Base-by-base conservation (phyloP, 2,888 invertebrate species). In the Oxyteleia sp. region DNA sequence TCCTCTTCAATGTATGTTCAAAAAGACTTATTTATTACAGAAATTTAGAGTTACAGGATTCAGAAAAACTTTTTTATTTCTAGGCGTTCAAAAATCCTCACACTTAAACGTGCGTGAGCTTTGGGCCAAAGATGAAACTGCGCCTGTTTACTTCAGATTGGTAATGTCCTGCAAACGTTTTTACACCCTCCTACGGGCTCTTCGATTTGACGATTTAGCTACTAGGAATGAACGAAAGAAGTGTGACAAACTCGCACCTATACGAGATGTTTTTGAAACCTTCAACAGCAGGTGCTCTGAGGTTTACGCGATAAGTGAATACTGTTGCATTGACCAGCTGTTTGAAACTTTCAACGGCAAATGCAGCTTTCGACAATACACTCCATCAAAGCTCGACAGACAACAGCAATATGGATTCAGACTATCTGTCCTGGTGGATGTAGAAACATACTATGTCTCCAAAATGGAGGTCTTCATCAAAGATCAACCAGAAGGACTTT, bases 401-500 rank as follows among this genome's bases (percentile, higher is more conserved):
- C 68, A 47, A 10, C 53, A 66, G 23, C 59, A 57, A 11, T 81
- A 69, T 59, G 83, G 80, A 1, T 16, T 85, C 29, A 66, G 66
- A 59, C 43, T 74, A 29, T 69, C 55, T 20, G 66, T 66, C 7
- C 7, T 83, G 11, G 64, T 53, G 4, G 83, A 85, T 41, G 66
- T 43, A 7, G 47, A 41, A 11, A 74, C 64, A 0, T 72, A n/a
- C 53, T 84, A 81, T 43, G 78, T 82, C 47, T 84, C 86, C 7
- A 90, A 88, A 71, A 84, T 88, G 75, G 89, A 90, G 87, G 81
- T 90, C 84, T 88, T 86, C 84, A 85, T 84, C 57, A 89, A 87
- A 38, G 84, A 86, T 53, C 90, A 89, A 69, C 88, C 89, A 43
- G 85, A 84, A 69, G 88, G 90, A 26, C 85, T 87, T 26, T 89